Conservation (phyloP, 92 coral and sea anemone genomes). For the Actinernus sp. region DNA sequence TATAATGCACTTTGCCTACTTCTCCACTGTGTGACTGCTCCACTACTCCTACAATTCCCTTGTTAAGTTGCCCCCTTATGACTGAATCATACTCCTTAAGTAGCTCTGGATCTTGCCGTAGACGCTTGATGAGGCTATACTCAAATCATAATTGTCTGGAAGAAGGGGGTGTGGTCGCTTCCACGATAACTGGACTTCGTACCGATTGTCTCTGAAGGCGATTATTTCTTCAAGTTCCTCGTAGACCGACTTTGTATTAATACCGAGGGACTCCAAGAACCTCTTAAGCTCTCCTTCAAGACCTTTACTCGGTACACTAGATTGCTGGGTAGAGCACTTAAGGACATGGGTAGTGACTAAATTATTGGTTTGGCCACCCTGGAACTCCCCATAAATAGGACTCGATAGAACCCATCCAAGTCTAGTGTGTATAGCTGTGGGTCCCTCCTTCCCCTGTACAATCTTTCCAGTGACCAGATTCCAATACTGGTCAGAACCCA, state of each 20-base stretch:
- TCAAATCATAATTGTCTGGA: slow-evolving; percentile 52
- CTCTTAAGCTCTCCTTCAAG: slow-evolving; percentile 8
- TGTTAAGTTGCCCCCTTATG: slow-evolving; percentile 27
- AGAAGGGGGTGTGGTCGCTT: slow-evolving; percentile 50
- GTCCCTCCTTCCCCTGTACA: slow-evolving; percentile 18
- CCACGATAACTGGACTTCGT: slow-evolving; percentile 60
- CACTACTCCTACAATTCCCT: slow-evolving; percentile 41
- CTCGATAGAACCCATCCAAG: slow-evolving; percentile 62
- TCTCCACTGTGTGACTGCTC: slow-evolving; percentile 28
- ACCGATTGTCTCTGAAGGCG: slow-evolving; percentile 26
- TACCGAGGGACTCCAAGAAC: slow-evolving; percentile 60
- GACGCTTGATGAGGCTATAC: no score
- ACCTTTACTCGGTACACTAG: no score
- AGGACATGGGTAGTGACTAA: slow-evolving; percentile 49
- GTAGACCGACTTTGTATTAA: slow-evolving; percentile 32
- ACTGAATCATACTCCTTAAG: slow-evolving; percentile 32
- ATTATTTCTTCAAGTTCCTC: slow-evolving; percentile 39
- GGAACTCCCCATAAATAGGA: slow-evolving; percentile 17
- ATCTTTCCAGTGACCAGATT: slow-evolving; percentile 25
- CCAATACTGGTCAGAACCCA: slow-evolving; percentile 39
- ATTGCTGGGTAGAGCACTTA: slow-evolving; percentile 23
- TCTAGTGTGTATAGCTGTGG: slow-evolving; percentile 45
- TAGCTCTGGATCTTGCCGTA: no score
- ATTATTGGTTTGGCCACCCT: slow-evolving; percentile 5
- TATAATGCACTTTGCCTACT: slow-evolving; percentile 36